Evolutionary conservation across 2,888 invertebrate genomes (phyloP).

Genomic region (Protodeltote pygarga): DNA sequence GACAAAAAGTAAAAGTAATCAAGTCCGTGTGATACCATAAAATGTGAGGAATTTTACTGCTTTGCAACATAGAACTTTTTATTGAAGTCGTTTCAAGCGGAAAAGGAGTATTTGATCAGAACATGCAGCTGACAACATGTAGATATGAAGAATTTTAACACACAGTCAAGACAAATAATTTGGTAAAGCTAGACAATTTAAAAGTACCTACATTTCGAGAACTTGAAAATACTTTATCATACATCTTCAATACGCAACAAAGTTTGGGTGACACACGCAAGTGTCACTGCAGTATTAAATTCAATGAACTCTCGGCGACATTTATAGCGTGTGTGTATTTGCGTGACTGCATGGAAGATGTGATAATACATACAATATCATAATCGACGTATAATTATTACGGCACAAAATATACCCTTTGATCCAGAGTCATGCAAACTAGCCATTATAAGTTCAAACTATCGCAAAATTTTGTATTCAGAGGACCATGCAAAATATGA

Average conservation of each 20-base stretch:
- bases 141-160: constrained; percentile 10
- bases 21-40: constrained; percentile 21
- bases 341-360: constrained; percentile 14
- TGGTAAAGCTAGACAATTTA: not conserved
- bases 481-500: constrained; percentile 35
- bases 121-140: constrained; percentile 43
- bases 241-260: no score
- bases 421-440: constrained; percentile 39
- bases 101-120: constrained; percentile 24
- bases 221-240: no score
- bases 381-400: constrained; percentile 20
- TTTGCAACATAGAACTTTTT: constrained; percentile 26
- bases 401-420: constrained; percentile 12
- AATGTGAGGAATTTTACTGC: constrained; percentile 20
- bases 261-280: not conserved
- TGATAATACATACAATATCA: constrained; percentile 18
- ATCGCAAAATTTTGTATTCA: constrained; percentile 4
- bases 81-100: constrained; percentile 32
- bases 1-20: constrained; percentile 7
- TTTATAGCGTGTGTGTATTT: constrained; percentile 13
- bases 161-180: constrained; percentile 7
- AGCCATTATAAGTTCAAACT: constrained; percentile 15
- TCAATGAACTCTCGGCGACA: constrained; percentile 10
- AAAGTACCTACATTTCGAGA: no score
- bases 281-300: constrained; percentile 5